phyloP scores from a whole-genome alignment of 92 coral and sea anemone species.

The Virgularia gustaviana region DNA sequence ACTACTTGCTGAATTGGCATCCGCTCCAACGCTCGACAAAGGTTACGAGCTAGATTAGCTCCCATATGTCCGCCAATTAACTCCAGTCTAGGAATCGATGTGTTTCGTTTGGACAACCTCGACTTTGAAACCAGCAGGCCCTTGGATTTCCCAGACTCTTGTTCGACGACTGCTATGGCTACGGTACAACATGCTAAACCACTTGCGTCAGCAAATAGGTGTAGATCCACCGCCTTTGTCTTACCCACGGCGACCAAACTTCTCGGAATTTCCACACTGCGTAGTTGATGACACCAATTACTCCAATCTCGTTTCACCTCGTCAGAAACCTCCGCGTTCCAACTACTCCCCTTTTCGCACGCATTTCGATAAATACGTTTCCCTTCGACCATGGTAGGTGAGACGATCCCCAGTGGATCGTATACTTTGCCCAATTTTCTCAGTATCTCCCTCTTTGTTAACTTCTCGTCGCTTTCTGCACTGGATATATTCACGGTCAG shows the following conservation, averaged over 20 bases:
- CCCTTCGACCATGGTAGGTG: slow-evolving; percentile 55
- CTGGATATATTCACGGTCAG: no score
- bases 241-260: slow-evolving; percentile 21
- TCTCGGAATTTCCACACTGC: slow-evolving; percentile 51
- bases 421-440: slow-evolving; percentile 47
- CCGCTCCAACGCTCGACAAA: slow-evolving; percentile 42
- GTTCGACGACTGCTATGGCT: slow-evolving; percentile 57
- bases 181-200: slow-evolving; percentile 56
- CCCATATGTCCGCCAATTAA: slow-evolving; percentile 61
- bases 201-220: slow-evolving; percentile 67
- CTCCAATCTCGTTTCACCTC: slow-evolving; percentile 22
- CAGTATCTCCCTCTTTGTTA: slow-evolving; percentile 45
- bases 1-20: slow-evolving; percentile 45
- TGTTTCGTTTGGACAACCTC: slow-evolving; percentile 62
- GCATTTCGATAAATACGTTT: slow-evolving; percentile 56
- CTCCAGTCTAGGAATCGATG: slow-evolving; percentile 61
- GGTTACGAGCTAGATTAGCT: slow-evolving; percentile 50
- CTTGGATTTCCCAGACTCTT: slow-evolving; percentile 36
- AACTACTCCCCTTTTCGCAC: slow-evolving; percentile 50
- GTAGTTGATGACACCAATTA: slow-evolving; percentile 52
- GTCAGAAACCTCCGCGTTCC: slow-evolving; percentile 47
- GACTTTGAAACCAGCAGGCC: slow-evolving; percentile 64
- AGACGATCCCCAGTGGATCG: slow-evolving; percentile 59
- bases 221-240: slow-evolving; percentile 45
- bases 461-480: no score